Evolutionary conservation across 2,113 vertebrate species (phyloP).

Genomic region (Marcusenius ussheri): DNA sequence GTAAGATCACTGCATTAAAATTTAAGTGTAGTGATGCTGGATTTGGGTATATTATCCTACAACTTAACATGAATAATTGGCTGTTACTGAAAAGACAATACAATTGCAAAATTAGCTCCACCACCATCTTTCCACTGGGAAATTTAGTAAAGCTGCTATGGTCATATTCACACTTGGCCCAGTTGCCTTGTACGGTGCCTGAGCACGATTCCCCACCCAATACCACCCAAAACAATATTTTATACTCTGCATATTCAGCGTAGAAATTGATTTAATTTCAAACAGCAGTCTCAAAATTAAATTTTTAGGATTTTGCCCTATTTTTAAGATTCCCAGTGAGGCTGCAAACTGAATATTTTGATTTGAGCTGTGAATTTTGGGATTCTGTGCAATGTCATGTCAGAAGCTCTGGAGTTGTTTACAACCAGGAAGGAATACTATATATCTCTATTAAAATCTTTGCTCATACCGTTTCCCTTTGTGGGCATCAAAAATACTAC

Average conservation of each 20-base stretch:
- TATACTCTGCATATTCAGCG: not conserved
- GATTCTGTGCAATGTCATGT: not conserved
- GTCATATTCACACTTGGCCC: too few relatives aligned
- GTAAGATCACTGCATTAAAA: not conserved
- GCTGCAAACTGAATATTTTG: not conserved
- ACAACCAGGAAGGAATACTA: not conserved
- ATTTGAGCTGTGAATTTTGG: not conserved
- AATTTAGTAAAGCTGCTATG: not conserved
- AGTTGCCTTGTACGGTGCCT: too few relatives aligned
- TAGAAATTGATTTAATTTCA: not conserved
- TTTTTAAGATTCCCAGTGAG: not conserved
- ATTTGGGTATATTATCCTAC: not conserved
- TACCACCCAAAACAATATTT: not conserved
- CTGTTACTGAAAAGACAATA: not conserved
- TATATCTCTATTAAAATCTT: not conserved
- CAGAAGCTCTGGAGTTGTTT: not conserved
- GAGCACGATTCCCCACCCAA: not conserved
- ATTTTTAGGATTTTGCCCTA: not conserved
- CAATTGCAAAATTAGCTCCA: not conserved
- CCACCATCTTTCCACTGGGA: not conserved
- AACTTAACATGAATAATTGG: not conserved
- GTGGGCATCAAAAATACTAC: not conserved
- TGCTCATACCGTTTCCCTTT: not conserved
- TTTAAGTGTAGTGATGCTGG: not conserved
- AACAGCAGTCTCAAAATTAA: not conserved